Percentiles rank a stretch among this genome's conserved stretches.
Evolutionary conservation across 1,140 invertebrate genomes (phyloP).

Genomic region (Pseudobourletiella spinata): DNA sequence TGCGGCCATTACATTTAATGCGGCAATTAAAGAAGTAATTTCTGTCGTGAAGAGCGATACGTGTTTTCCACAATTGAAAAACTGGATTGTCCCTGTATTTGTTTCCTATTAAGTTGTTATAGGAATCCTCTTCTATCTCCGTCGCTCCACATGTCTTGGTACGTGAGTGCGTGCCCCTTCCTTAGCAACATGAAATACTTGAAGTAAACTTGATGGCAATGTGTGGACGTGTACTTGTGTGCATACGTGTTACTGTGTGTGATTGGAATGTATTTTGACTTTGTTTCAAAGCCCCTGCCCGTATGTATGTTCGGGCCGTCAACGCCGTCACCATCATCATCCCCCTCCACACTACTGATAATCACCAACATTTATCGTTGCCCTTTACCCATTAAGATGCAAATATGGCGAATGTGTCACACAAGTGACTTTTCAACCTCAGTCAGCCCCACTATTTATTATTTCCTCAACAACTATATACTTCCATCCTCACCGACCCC

Average conservation of each 20-base stretch:
- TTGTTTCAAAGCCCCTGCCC: too few relatives aligned
- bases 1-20: constrained; percentile 8
- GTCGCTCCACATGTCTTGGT: not conserved
- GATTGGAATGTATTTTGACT: too few relatives aligned
- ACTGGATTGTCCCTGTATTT: not conserved
- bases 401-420: constrained; percentile 10
- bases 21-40: constrained; percentile 6
- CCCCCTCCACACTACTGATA: too few relatives aligned
- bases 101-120: not conserved
- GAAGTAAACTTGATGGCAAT: too few relatives aligned
- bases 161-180: not conserved
- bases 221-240: too few relatives aligned
- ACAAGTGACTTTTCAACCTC: not conserved
- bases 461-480: not conserved
- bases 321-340: too few relatives aligned
- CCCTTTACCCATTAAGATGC: not conserved
- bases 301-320: not conserved
- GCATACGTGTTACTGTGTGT: too few relatives aligned
- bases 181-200: too few relatives aligned
- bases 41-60: not conserved
- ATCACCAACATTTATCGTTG: constrained; percentile 1
- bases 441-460: not conserved
- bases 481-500: not conserved
- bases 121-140: not conserved
- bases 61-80: constrained; percentile 1